A percentile compares a stretch with the other conserved stretches of the same genome.
phyloP scores from a whole-genome alignment of 2,113 vertebrate species.

The Eira barbara region DNA sequence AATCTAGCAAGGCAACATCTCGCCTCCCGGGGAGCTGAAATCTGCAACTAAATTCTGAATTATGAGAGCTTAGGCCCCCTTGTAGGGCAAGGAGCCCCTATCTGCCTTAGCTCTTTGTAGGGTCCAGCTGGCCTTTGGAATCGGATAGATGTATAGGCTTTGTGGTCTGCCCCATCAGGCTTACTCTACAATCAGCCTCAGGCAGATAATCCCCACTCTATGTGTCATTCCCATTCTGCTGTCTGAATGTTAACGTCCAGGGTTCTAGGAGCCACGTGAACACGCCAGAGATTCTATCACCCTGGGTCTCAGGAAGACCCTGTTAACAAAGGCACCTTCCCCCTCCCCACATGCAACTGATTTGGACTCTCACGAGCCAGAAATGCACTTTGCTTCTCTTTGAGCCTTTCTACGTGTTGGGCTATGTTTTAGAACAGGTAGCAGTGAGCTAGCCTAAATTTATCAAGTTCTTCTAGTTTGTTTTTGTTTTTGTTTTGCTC shows the following conservation, averaged over 20 bases:
- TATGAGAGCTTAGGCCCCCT: neutral
- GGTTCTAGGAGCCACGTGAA: neutral
- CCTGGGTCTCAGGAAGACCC: neutral
- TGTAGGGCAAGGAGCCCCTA: neutral
- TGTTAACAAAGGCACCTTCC: neutral
- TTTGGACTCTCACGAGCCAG: neutral
- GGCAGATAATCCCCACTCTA: neutral
- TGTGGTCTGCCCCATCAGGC: neutral
- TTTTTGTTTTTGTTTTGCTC: neutral
- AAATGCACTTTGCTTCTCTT: neutral
- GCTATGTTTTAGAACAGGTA: neutral
- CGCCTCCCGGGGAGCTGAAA: neutral
- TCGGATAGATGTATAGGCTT: neutral
- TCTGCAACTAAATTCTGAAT: neutral
- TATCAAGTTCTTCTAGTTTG: neutral
- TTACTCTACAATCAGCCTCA: neutral
- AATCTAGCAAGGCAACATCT: neutral
- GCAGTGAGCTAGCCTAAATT: neutral
- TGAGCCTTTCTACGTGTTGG: neutral
- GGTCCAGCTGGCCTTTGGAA: neutral
- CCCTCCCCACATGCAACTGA: neutral
- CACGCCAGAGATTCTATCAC: neutral
- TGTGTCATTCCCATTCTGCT: too few relatives aligned
- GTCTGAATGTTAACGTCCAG: too few relatives aligned
- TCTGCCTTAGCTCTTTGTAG: neutral